phyloP scores from a whole-genome alignment of 2,113 vertebrate genomes.

The Entelurus aequoreus region DNA sequence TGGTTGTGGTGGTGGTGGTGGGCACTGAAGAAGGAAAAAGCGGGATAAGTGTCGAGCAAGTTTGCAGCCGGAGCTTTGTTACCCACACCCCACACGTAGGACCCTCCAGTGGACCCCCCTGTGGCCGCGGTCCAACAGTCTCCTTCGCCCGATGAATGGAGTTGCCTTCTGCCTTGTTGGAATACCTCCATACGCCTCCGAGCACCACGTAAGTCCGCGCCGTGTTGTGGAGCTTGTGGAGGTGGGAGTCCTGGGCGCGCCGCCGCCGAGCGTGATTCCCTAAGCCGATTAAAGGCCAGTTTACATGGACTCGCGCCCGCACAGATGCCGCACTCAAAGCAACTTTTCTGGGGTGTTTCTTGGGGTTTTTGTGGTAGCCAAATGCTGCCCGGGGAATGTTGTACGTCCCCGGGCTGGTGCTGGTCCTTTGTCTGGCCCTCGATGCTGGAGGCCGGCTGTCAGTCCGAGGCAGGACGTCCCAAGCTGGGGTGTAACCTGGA shows the following conservation, averaged over 20 bases:
- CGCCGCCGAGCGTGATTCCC: constrained; percentile 64
- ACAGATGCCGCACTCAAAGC: constrained; percentile 20
- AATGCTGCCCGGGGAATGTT: constrained; percentile 5
- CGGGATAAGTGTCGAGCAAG: constrained; percentile 39
- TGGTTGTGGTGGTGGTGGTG: not conserved
- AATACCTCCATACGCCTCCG: constrained; percentile 84
- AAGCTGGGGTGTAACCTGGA: constrained; percentile 16
- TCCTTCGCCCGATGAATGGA: constrained; percentile 91
- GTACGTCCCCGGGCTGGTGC: not conserved
- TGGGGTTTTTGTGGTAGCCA: not conserved
- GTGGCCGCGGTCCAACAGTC: constrained; percentile 45
- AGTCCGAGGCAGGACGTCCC: constrained; percentile 44
- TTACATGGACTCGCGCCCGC: constrained; percentile 39
- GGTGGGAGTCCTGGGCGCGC: constrained; percentile 1
- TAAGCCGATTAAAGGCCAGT: constrained; percentile 67
- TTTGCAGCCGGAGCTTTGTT: constrained; percentile 22
- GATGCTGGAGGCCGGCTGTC: constrained; percentile 24
- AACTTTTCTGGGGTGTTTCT: constrained; percentile 12
- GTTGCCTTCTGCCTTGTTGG: constrained; percentile 98
- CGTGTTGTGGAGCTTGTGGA: constrained; percentile 7
- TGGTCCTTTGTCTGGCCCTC: constrained; percentile 43
- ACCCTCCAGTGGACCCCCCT: constrained; percentile 20
- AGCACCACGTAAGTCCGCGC: constrained; percentile 72
- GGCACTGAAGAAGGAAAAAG: constrained; percentile 47
- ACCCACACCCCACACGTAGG: not conserved